These are phyloP conservation scores for Sipha flava DNA, from an alignment of 1,140 invertebrate genomes.

Conservation along the genomic window DNA sequence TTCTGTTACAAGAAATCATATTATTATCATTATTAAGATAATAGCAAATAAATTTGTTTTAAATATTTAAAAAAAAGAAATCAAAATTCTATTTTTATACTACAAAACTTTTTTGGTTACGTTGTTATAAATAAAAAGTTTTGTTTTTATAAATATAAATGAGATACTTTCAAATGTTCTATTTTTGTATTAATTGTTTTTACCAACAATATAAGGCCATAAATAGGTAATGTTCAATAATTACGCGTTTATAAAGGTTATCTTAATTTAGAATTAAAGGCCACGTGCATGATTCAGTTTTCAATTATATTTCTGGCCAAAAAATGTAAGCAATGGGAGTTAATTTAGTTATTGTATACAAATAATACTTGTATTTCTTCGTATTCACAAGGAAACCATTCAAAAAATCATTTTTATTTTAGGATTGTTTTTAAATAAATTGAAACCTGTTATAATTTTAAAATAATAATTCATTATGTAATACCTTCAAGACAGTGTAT, in stretches of 20 bases:
- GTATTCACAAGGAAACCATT: not conserved
- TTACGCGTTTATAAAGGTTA: conserved; percentile 7
- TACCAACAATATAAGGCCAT: not conserved
- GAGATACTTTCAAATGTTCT: not conserved
- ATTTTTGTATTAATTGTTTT: not conserved
- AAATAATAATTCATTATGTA: not conserved
- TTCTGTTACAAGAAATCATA: too few species aligned
- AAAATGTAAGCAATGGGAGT: not conserved
- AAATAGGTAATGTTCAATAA: not conserved
- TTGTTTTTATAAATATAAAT: not conserved
- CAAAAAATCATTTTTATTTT: not conserved
- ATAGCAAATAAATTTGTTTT: too few species aligned
- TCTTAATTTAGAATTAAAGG: conserved; percentile 14
- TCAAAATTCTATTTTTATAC: too few species aligned
- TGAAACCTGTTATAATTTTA: not conserved
- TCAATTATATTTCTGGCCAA: not conserved
- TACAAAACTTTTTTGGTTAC: too few species aligned
- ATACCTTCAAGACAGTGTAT: not conserved
- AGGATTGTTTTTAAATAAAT: not conserved
- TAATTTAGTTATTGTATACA: not conserved
- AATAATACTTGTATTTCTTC: not conserved
- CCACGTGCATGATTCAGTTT: not conserved
- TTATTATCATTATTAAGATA: too few species aligned
- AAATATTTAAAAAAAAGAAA: too few species aligned
- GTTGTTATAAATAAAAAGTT: too few species aligned